Evolutionary conservation across 2,797 vertebrate genomes (phyloP).

Genomic region (Pseudochaenichthys georgianus): DNA sequence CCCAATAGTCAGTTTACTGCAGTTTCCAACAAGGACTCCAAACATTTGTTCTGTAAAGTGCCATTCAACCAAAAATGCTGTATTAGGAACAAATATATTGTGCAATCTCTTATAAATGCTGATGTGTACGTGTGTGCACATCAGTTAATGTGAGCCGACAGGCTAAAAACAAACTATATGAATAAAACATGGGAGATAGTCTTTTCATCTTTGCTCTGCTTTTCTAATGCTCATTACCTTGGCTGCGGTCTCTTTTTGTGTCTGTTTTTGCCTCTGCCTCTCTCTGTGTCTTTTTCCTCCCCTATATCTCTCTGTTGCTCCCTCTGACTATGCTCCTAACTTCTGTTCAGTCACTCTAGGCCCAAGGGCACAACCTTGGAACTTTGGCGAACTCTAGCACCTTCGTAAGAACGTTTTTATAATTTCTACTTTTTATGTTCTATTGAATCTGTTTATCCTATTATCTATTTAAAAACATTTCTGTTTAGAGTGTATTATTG

Average conservation of each 20-base stretch:
- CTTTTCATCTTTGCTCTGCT: conserved; percentile 78
- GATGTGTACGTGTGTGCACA: conserved; percentile 57
- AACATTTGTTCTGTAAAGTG: conserved; percentile 49
- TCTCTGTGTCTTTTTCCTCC: conserved; percentile 27
- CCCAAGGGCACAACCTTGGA: conserved; percentile 71
- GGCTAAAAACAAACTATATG: conserved; percentile 80
- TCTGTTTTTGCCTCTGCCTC: conserved; percentile 41
- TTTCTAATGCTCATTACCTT: conserved; percentile 78
- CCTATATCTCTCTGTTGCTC: conserved; percentile 54
- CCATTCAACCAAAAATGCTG: conserved; percentile 29
- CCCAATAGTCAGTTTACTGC: background rate
- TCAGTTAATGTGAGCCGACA: conserved; percentile 66
- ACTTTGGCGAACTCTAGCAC: conserved; percentile 37
- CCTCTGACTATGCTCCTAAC: conserved; percentile 25
- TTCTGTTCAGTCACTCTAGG: conserved; percentile 50
- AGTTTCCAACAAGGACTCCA: conserved; percentile 23
- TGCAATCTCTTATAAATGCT: conserved; percentile 45
- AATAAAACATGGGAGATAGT: conserved; percentile 77
- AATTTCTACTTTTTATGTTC: background rate
- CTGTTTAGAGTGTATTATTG: background rate
- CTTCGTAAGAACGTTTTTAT: conserved; percentile 58
- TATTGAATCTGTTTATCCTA: background rate
- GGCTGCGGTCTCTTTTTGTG: conserved; percentile 55
- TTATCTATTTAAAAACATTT: conserved; percentile 6
- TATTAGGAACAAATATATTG: conserved; percentile 20